Evolutionary conservation across 2,888 invertebrate genomes (phyloP).

Genomic region (Plagodis dolabraria): DNA sequence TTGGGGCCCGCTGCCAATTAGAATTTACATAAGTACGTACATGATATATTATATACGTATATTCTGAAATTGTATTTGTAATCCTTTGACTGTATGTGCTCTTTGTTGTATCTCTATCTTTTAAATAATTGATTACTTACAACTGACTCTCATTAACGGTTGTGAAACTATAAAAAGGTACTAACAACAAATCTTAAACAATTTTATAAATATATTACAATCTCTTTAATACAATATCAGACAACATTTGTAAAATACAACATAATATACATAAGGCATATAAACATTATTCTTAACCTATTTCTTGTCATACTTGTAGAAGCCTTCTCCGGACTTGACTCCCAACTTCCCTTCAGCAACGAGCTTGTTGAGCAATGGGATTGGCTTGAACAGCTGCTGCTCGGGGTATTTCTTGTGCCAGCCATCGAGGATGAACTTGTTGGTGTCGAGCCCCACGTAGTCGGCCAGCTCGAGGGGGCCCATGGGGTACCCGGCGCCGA

Average conservation of each 20-base stretch:
- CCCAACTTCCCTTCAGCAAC: conserved; percentile 93
- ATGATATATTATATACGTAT: too few relatives aligned
- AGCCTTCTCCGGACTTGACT: conserved; percentile 92
- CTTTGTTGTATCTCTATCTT: too few relatives aligned
- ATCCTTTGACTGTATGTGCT: too few relatives aligned
- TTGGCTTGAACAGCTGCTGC: conserved; percentile 52
- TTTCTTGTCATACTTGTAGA: conserved; percentile 88
- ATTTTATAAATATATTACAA: conserved; percentile 11
- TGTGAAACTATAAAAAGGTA: too few relatives aligned
- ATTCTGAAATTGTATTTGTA: too few relatives aligned
- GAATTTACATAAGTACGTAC: too few relatives aligned
- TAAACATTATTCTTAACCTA: conserved; percentile 39
- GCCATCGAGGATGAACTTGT: conserved; percentile 90
- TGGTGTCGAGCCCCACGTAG: conserved; percentile 94
- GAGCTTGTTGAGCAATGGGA: conserved; percentile 84
- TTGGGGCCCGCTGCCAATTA: too few relatives aligned
- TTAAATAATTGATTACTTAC: too few relatives aligned
- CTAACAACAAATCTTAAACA: too few relatives aligned
- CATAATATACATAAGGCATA: conserved; percentile 6
- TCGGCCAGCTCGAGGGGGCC: conserved; percentile 94
- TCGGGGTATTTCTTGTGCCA: conserved; percentile 87
- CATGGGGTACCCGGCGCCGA: conserved; percentile 95
- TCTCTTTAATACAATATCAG: conserved; percentile 4
- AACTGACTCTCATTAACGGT: too few relatives aligned
- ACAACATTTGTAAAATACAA: neutral